Percentiles rank a stretch among this genome's conserved stretches.
Evolutionary conservation across 2,888 invertebrate genomes (phyloP).

Genomic region (Pogonocherus hispidulus): DNA sequence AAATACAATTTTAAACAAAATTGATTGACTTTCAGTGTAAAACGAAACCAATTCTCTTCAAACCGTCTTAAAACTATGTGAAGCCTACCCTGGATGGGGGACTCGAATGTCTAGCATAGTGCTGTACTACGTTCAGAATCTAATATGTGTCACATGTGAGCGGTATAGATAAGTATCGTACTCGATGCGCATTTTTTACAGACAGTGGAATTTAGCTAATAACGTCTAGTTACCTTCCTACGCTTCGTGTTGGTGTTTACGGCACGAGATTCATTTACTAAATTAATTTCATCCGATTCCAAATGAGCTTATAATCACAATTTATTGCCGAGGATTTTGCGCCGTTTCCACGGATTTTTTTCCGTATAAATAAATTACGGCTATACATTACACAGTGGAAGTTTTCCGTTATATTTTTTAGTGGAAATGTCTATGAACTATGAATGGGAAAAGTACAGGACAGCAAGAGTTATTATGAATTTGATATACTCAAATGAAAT

Average conservation of each 20-base stretch:
- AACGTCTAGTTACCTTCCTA: conserved; percentile 43
- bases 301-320: conserved; percentile 18
- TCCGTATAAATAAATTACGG: not conserved
- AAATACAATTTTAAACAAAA: no score
- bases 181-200: conserved; percentile 40
- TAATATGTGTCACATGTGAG: conserved; percentile 44
- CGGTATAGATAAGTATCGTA: conserved; percentile 37
- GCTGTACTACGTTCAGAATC: conserved; percentile 33
- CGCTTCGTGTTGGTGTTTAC: conserved; percentile 25
- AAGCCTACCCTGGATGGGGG: not conserved
- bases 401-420: not conserved
- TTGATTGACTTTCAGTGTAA: no score
- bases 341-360: not conserved
- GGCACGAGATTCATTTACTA: conserved; percentile 20
- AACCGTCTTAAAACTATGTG: not conserved
- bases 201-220: conserved; percentile 50
- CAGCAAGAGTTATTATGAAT: no score
- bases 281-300: conserved; percentile 26
- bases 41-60: not conserved
- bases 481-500: no score
- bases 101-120: not conserved
- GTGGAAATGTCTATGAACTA: not conserved
- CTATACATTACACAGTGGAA: not conserved
- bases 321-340: conserved; percentile 4
- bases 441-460: not conserved